These are phyloP conservation scores for Saguinus midas DNA, from an alignment of 2,113 vertebrate genomes.

Conservation along the genomic window DNA sequence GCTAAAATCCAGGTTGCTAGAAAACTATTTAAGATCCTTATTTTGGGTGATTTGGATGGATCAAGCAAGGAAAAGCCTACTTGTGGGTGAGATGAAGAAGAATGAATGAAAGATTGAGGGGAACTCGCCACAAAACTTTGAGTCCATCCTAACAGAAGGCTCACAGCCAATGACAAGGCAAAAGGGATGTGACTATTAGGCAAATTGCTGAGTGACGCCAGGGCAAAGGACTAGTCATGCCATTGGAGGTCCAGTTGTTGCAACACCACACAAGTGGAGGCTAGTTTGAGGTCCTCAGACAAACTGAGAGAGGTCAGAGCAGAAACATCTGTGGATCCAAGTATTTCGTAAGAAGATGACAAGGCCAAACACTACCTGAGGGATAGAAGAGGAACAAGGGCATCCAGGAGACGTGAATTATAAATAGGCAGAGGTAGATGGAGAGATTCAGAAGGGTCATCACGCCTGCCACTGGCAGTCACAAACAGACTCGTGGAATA, in stretches of 20 bases:
- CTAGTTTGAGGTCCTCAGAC: background rate
- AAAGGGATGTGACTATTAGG: background rate
- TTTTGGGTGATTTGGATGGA: background rate
- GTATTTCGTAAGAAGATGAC: background rate
- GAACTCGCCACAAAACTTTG: background rate
- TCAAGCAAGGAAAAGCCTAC: background rate
- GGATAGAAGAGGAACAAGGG: background rate
- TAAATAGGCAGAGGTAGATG: background rate
- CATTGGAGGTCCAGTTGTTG: fast-evolving
- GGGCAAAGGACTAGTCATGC: background rate
- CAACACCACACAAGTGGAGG: background rate
- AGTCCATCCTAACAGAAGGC: background rate
- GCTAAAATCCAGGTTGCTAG: background rate
- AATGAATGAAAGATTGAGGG: background rate
- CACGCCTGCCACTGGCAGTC: background rate
- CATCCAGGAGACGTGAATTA: background rate
- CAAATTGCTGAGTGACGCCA: background rate
- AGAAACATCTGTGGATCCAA: background rate
- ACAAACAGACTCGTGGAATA: background rate
- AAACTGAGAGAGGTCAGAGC: background rate
- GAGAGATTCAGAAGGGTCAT: background rate
- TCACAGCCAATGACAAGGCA: background rate
- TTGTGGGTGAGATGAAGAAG: background rate
- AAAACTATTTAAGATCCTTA: background rate
- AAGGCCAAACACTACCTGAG: background rate